A percentile compares a stretch with the other conserved stretches of the same genome.
Evolutionary conservation across 2,797 vertebrate species (phyloP).

Genomic region (Limosa lapponica): DNA sequence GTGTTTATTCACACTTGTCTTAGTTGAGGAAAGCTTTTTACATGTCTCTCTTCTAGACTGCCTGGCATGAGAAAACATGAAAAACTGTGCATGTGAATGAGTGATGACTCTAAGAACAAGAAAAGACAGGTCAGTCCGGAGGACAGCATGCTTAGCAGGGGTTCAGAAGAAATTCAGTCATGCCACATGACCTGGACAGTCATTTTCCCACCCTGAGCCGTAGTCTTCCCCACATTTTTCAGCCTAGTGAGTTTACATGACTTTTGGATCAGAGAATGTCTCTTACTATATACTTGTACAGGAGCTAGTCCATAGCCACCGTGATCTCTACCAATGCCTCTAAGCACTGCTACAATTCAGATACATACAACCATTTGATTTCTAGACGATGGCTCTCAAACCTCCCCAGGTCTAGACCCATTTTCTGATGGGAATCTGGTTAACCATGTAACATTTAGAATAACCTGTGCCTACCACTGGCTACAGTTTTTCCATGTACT

Average conservation of each 20-base stretch:
- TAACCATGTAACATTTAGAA: not conserved
- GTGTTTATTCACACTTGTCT: conserved; percentile 3
- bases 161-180: not conserved
- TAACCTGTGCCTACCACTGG: not conserved
- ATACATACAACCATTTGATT: not conserved
- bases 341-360: not conserved
- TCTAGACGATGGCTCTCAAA: not conserved
- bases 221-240: not conserved
- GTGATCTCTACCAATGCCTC: not conserved
- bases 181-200: not conserved
- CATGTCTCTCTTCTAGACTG: not conserved
- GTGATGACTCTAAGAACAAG: not conserved
- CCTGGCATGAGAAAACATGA: not conserved
- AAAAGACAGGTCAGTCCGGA: not conserved
- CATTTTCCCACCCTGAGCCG: not conserved
- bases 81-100: not conserved
- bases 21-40: conserved; percentile 11
- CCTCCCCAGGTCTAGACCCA: not conserved
- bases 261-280: not conserved
- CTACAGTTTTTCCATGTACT: not conserved
- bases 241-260: not conserved
- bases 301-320: accelerated
- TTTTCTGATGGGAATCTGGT: not conserved
- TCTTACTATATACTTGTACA: not conserved
- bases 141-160: not conserved